Evolutionary conservation across 2,888 invertebrate species (phyloP), one percentile per base, ranked within the genome.

Genomic region (Diarsia dahlii): DNA sequence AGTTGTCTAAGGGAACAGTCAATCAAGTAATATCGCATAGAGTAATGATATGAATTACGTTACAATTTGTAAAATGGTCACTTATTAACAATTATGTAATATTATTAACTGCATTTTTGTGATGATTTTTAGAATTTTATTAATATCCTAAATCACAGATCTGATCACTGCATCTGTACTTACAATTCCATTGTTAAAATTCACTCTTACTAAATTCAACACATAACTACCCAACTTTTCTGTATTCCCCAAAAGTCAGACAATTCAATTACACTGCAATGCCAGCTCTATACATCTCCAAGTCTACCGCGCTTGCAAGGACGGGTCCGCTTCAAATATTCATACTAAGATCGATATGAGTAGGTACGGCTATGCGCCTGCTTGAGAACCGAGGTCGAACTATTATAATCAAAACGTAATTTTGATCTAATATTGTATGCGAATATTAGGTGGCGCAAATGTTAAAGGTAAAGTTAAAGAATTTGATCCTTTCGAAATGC

Each of bases 331-430:
- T 93, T 96, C 93, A 96, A 96, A 96, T 96, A 96, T 96, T 96
- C 95, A 96, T 96, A 92, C 90, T 86, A 78, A 93, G 94, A 95
- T 96, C 96, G 95, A 96, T 96, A 94, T 93, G 92, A 92, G 91
- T 91, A 89, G 89, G 88, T 90, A 90, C 88, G 86, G 86, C 89
- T 90, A 93, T 94, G 93, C 93, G 93, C 92, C 89, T 89, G 91
- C 91, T 90, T 90, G 90, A 89, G 87, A 80, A 80, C 91, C 93
- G 93, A 93, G 92, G 93, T 93, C 93, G 91, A 89, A 89, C 91
- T 90, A 90, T 87, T 93, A 92, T 95, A 95, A 95, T 95, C 94
- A 94, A 94, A 95, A 93, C 90, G 93, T 93, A 93, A 94, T 95
- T 93, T 90, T 91, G 84, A 92, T 88, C 91, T 94, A 92, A 94